Evolutionary conservation across 2,797 vertebrate genomes (phyloP), one percentile per base, ranked within the genome.

Genomic region (Poliocrania exsul): DNA sequence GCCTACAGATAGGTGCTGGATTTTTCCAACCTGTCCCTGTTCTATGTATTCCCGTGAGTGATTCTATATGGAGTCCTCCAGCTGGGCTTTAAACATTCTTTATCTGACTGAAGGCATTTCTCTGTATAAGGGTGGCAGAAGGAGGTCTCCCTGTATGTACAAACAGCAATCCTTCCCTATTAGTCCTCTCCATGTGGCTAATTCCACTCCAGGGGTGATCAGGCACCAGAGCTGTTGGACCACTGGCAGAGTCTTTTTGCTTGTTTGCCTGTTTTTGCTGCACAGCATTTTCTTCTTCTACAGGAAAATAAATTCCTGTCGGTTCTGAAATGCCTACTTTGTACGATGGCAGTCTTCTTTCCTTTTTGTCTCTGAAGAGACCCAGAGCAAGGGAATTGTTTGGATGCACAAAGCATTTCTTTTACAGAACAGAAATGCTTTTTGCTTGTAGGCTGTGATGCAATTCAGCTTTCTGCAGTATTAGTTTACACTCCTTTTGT

Each of bases 401-500:
- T 92, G 57, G 88, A 86, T 56, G 81, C 35, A 96, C 91, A 94
- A 97, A 95, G 86, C 80, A 64, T 91, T 96, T 93, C 93, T 96
- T 96, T 81, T 95, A 65, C 42, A 86, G 94, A 88, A 73, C 37
- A 97, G 84, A 89, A 77, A 90, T 51, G 81, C 80, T 92, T 93
- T 93, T 90, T 90, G 77, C 95, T 95, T 56, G 81, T 78, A 92
- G 88, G 60, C 94, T 90, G 93, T 91, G 88, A 94, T 91, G 93
- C 92, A 88, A 21, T 95, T 79, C 72, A 69, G 70, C 91, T 67
- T 94, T 95, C 82, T 94, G 90, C 44, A 74, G 81, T 66, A 96
- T 95, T 97, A 82, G 67, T 81, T 97, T 95, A 77, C 85, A 80
- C n/a, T 79, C 54, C 67, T 88, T 96, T 97, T 96, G 84, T 94